Percentiles rank a stretch among this genome's conserved stretches.
These are phyloP conservation scores for Rhynchomys soricoides DNA, from an alignment of 2,113 vertebrate species.

Conservation along the genomic window DNA sequence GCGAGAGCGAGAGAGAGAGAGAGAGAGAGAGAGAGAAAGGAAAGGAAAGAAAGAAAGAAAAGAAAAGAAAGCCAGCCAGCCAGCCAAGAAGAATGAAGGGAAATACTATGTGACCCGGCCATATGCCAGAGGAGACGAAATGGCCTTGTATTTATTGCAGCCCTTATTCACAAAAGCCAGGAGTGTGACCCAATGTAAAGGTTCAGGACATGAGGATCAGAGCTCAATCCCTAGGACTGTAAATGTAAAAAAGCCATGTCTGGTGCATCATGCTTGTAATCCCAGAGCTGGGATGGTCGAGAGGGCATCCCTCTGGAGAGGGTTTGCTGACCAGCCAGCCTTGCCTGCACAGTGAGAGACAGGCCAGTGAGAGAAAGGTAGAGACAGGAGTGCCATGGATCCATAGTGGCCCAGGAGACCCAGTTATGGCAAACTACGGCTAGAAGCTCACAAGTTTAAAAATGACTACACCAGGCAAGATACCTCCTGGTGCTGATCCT, in stretches of 20 bases:
- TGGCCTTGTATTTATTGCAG: background rate
- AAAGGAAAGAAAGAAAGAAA: too few relatives aligned
- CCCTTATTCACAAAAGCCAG: background rate
- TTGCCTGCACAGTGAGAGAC: background rate
- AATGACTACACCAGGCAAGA: slow-evolving; percentile 96
- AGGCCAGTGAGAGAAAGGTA: background rate
- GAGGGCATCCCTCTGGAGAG: too few relatives aligned
- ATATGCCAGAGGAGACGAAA: background rate
- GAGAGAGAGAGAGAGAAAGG: too few relatives aligned
- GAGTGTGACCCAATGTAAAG: background rate
- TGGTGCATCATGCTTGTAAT: background rate
- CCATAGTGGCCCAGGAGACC: background rate
- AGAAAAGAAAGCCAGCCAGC: background rate
- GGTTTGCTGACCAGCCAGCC: background rate
- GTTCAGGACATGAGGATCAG: fast-evolving
- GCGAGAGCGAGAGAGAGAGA: too few relatives aligned
- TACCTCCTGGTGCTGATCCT: slow-evolving; percentile 96
- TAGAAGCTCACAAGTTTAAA: slow-evolving; percentile 58
- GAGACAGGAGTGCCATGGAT: background rate
- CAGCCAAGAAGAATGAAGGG: background rate
- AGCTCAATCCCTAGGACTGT: background rate
- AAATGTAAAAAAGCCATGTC: background rate
- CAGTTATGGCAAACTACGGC: background rate
- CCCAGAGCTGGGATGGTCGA: background rate
- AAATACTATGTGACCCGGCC: background rate